Conservation (phyloP, 1,140 invertebrate genomes). For the Ceratina calcarata region DNA sequence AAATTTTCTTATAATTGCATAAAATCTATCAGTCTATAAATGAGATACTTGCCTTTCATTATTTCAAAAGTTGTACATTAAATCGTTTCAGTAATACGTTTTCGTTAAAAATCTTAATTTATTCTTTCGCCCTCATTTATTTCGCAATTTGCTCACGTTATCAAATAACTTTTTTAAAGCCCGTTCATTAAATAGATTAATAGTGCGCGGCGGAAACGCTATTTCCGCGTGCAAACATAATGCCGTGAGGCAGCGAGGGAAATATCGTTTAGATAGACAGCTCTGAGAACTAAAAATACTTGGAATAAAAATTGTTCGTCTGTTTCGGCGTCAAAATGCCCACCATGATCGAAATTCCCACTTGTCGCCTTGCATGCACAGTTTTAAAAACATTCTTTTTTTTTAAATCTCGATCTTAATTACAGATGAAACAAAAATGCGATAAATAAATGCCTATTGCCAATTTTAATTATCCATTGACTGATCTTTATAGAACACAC, state of each 20-base stretch:
- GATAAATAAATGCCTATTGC: neutral
- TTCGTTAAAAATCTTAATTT: no score
- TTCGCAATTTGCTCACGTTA: neutral
- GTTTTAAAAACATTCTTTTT: neutral
- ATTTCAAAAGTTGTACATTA: no score
- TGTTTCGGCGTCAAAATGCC: constrained; percentile 9
- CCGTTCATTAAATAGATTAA: neutral
- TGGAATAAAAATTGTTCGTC: constrained; percentile 2
- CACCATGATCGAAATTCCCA: neutral
- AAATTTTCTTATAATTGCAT: no score
- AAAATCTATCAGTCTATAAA: no score
- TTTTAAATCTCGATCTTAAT: neutral
- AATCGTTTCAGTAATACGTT: no score
- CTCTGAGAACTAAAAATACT: neutral
- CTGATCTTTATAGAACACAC: neutral
- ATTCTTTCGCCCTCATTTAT: neutral
- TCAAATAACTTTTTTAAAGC: neutral
- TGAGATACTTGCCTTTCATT: no score
- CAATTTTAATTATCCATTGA: constrained; percentile 19
- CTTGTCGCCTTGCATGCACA: neutral
- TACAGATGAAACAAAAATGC: neutral
- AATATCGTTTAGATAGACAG: neutral
- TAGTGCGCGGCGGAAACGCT: neutral
- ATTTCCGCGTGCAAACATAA: neutral
- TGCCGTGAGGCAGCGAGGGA: neutral